Percentiles rank a stretch among this genome's conserved stretches.
These are phyloP conservation scores for Garra rufa DNA, from an alignment of 2,113 vertebrate genomes.

Conservation along the genomic window DNA sequence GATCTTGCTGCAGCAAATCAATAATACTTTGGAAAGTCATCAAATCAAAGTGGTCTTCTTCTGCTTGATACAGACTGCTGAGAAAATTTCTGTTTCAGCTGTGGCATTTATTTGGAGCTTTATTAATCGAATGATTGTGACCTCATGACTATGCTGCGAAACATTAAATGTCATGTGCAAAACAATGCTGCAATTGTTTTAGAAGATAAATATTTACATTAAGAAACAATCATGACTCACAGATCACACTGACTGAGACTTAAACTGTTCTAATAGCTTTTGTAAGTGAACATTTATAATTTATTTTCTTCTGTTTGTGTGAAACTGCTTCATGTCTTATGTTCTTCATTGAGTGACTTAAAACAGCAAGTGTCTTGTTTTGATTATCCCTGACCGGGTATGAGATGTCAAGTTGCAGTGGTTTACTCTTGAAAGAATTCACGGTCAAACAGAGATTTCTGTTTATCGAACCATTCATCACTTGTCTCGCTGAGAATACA, in stretches of 20 bases:
- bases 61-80: neutral
- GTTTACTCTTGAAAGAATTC: slow-evolving; percentile 56
- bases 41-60: slow-evolving; percentile 17
- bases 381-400: neutral
- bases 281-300: neutral
- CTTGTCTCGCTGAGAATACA: slow-evolving; percentile 36
- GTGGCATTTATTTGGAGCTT: slow-evolving; percentile 21
- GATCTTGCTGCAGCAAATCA: slow-evolving; percentile 12
- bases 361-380: neutral
- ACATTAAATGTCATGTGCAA: neutral
- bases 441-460: slow-evolving; percentile 13
- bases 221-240: neutral
- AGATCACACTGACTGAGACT: neutral
- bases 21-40: neutral
- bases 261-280: neutral
- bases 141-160: neutral
- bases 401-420: slow-evolving; percentile 1
- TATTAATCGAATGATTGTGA: slow-evolving; percentile 22
- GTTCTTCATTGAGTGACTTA: neutral
- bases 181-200: neutral
- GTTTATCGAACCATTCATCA: slow-evolving; percentile 10
- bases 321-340: neutral
- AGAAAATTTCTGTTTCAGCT: neutral
- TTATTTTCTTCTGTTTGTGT: neutral
- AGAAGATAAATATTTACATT: neutral